Base-by-base conservation (phyloP, 2,113 vertebrate species). In the Siniperca knerii region DNA sequence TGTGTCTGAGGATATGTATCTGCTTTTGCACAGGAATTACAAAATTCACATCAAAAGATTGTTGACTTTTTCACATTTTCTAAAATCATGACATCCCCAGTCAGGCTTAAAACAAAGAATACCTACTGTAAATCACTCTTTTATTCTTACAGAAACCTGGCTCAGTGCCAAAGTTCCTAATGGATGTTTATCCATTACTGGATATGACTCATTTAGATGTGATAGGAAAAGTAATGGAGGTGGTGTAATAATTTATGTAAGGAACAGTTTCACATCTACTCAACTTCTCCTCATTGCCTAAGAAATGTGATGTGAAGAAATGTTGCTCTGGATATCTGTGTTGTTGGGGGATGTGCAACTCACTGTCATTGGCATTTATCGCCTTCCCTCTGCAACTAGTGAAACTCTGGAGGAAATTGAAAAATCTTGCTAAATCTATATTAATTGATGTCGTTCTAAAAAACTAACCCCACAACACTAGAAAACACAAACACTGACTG, bases 41-140 rank as follows among this genome's bases (percentile, higher is more conserved):
- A n/a, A 44, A 44, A 44, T 44, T 12, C 11, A 44, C 10, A 44
- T 11, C 44, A 4, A 29, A 76, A 66, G 20, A 33, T 25, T 16
- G 9, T 35, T 48, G 60, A 80, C 52, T 66, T 73, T 60, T 60
- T 50, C 50, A 33, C 40, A 55, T 33, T 71, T 64, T 75, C 18
- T 29, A 40, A 40, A 40, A 40, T 40, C 40, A 40, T 40, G 40
- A 40, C 40, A 40, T 40, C 40, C 40, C 8, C 40, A 40, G 12
- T 82, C 33, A 33, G 21, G 25, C 35, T 50, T 67, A 37, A 74
- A 85, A 66, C 21, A 52, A 44, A 44, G n/a, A 65, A 40, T 40
- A 12, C 60, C n/a, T 29, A 29, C 29, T 29, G 29, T 87, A 84
- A 83, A 85, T 85, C 72, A 66, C 10, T 44, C 37, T 75, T 2